Base-by-base conservation (phyloP, 2,113 vertebrate species). In the Romanogobio albipinnatus region DNA sequence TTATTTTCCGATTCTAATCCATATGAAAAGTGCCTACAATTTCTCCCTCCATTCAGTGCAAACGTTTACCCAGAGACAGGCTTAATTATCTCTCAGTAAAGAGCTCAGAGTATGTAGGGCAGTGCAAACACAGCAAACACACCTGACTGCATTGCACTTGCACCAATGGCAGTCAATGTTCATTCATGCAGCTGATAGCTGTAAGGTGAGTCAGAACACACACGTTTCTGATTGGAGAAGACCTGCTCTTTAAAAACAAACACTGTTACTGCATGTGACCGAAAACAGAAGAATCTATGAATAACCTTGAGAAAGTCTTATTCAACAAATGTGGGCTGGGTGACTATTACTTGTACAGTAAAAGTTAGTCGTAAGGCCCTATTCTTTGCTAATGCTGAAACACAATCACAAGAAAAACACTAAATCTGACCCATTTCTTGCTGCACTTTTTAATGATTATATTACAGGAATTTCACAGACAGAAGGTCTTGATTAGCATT, bases 151-250 rank as follows among this genome's bases (percentile, higher is more conserved):
- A 26, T 86, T 86, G 88, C 59, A 82, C 70, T 33, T 75, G 73
- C 89, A 88, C 93, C 92, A 93, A 92, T 93, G 88, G 90, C 71
- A 92, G 75, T 87, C 71, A 85, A 87, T 59, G 81, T 68, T 88
- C 43, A 90, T 49, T 82, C 76, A 87, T 58, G 71, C 81, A 90
- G 85, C 87, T 88, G 83, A 86, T 66, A 88, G 88, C 84, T 80
- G 22, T 84, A 76, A 45, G 17, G 85, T 91, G 90, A 92, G 86
- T 91, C 90, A 88, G 39, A 86, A 64, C 53, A 71, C 83, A 36
- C 26, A 70, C 82, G 5, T 56, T 39, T 74, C 78, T 83, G 85
- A 87, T 82, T 87, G 90, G 88, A 88, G 64, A 74, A 76, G 75
- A 76, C 19, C 19, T 11, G 68, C 45, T 61, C 71, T 80, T 89